These are phyloP conservation scores for Acanthosepion esculentum DNA, from an alignment of 2,888 invertebrate genomes.

Conservation along the genomic window DNA sequence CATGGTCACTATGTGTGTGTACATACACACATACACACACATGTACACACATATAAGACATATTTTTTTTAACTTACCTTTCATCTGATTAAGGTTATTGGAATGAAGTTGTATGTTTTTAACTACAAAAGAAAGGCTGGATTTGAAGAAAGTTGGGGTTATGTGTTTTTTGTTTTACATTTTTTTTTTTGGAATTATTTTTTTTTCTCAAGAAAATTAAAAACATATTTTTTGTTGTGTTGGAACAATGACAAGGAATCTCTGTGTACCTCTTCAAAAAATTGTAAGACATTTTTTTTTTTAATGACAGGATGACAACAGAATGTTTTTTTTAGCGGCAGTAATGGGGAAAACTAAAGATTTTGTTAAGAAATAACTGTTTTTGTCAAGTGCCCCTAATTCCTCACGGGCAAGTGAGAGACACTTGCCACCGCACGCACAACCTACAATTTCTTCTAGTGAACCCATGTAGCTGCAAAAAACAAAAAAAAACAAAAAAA, in stretches of 20 bases:
- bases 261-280: conserved; percentile 5
- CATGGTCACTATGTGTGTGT: neutral
- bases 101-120: neutral
- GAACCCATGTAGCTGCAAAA: neutral
- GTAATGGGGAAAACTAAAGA: neutral
- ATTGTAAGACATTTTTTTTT: neutral
- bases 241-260: neutral
- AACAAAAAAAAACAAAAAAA: neutral
- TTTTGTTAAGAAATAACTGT: neutral
- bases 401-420: conserved; percentile 9
- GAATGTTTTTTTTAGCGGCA: neutral
- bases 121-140: neutral
- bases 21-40: neutral
- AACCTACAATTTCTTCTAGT: conserved; percentile 7
- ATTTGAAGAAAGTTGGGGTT: neutral
- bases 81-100: neutral
- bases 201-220: neutral
- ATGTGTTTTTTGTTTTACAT: neutral
- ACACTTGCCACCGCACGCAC: conserved; percentile 1
- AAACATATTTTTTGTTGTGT: neutral
- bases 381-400: conserved; percentile 33
- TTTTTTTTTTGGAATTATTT: neutral
- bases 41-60: neutral
- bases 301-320: neutral
- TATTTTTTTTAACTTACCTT: neutral